These are phyloP conservation scores for Hylyphantes graminicola DNA, from an alignment of 1,140 invertebrate species.

Conservation along the genomic window DNA sequence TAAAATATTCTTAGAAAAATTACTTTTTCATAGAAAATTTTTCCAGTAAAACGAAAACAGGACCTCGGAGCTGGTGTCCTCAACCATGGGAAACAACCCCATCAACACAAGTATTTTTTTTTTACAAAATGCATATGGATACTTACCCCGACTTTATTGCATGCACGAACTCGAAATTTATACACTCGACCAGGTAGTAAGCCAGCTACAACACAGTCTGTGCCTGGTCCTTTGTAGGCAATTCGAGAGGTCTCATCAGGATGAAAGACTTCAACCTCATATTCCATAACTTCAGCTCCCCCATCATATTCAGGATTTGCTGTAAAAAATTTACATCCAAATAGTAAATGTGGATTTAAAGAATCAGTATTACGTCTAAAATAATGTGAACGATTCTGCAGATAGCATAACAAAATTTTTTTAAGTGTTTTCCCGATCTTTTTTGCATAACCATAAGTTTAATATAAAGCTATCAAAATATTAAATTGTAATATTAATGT, in stretches of 20 bases:
- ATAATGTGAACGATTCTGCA: no score
- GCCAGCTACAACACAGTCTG: conserved; percentile 78
- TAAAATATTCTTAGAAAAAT: background rate
- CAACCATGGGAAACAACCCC: no score
- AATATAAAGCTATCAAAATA: no score
- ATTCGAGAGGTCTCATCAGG: conserved; percentile 72
- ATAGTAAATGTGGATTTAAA: no score
- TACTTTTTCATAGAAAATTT: background rate
- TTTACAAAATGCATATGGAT: background rate
- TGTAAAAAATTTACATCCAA: conserved; percentile 55
- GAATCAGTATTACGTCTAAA: no score
- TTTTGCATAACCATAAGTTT: no score
- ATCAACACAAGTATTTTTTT: no score
- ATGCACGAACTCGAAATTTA: conserved; percentile 76
- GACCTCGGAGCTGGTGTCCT: no score
- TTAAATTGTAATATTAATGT: no score
- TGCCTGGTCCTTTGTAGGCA: conserved; percentile 79
- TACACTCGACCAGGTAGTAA: conserved; percentile 80
- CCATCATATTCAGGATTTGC: conserved; percentile 78
- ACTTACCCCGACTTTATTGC: conserved; percentile 76
- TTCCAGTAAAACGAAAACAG: background rate
- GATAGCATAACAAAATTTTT: no score
- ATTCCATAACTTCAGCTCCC: conserved; percentile 78
- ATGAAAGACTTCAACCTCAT: conserved; percentile 76
- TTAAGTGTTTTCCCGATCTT: no score